Conservation (phyloP, 1,140 invertebrate genomes). For the Microplitis mediator region DNA sequence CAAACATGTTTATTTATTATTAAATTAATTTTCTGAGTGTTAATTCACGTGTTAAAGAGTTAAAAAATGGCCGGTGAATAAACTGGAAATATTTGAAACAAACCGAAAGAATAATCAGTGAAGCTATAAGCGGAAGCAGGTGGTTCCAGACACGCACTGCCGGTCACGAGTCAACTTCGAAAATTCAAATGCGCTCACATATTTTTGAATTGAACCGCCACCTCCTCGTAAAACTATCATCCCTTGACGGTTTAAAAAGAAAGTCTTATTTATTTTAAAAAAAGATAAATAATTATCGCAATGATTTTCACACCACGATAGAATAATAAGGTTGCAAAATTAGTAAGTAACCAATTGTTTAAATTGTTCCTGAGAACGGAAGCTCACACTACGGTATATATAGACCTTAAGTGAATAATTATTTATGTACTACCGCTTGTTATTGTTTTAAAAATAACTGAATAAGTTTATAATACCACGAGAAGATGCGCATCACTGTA, state of each 20-base stretch:
- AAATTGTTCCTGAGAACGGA: background rate
- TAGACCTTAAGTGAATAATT: too few relatives aligned
- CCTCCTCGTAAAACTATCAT: slow-evolving; percentile 5
- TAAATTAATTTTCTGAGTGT: too few relatives aligned
- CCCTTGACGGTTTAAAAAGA: background rate
- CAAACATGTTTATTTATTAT: too few relatives aligned
- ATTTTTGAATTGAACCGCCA: slow-evolving; percentile 7
- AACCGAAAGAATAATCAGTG: background rate
- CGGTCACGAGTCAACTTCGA: slow-evolving; percentile 42
- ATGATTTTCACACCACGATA: background rate
- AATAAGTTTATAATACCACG: background rate
- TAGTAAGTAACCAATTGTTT: background rate
- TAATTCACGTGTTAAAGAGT: too few relatives aligned
- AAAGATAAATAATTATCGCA: background rate
- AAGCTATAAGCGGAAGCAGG: slow-evolving; percentile 49
- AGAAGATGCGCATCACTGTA: background rate
- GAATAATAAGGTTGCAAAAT: background rate
- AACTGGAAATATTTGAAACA: slow-evolving; percentile 1
- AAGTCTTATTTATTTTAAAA: background rate
- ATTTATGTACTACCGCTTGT: too few relatives aligned
- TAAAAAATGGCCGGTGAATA: background rate
- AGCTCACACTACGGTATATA: background rate
- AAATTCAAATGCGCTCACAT: slow-evolving; percentile 34
- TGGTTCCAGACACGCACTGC: slow-evolving; percentile 57
- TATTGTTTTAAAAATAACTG: slow-evolving; percentile 1